Conservation (phyloP, 1,140 invertebrate species). For the Halictus rubicundus region DNA sequence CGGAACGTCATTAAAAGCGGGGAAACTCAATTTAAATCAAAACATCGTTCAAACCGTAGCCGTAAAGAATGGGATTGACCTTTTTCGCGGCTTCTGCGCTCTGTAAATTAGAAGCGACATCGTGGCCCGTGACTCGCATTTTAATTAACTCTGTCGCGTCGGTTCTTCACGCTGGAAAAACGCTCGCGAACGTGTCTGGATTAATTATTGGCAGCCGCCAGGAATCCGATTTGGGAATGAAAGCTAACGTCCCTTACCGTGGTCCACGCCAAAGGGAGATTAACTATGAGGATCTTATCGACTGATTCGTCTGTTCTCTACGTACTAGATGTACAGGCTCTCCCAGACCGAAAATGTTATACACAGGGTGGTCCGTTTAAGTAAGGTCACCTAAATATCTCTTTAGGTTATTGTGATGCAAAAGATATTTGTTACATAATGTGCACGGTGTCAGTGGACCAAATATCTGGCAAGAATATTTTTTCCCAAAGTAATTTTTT, state of each 20-base stretch:
- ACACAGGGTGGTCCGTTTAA: no score
- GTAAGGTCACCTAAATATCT: no score
- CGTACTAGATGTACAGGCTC: no score
- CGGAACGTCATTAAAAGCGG: not conserved
- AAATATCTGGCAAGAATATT: no score
- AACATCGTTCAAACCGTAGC: not conserved
- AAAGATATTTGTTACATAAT: no score
- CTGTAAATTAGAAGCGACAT: constrained; percentile 40
- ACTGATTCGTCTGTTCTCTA: not conserved
- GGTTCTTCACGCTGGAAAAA: constrained; percentile 45
- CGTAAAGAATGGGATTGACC: constrained; percentile 1
- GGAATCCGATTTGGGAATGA: constrained; percentile 41
- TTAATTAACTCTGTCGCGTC: constrained; percentile 51
- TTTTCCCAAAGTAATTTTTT: no score
- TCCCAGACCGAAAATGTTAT: no score
- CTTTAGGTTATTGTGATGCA: no score
- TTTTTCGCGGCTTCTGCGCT: constrained; percentile 34
- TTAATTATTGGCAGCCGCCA: constrained; percentile 44
- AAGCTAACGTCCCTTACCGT: not conserved
- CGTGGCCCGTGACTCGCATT: constrained; percentile 20
- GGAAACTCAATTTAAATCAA: not conserved
- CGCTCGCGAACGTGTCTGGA: constrained; percentile 26
- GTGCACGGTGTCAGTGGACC: no score
- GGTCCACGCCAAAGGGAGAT: not conserved
- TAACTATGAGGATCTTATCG: not conserved